Base-by-base conservation (phyloP, 2,113 vertebrate genomes). In the Cheilinus undulatus region DNA sequence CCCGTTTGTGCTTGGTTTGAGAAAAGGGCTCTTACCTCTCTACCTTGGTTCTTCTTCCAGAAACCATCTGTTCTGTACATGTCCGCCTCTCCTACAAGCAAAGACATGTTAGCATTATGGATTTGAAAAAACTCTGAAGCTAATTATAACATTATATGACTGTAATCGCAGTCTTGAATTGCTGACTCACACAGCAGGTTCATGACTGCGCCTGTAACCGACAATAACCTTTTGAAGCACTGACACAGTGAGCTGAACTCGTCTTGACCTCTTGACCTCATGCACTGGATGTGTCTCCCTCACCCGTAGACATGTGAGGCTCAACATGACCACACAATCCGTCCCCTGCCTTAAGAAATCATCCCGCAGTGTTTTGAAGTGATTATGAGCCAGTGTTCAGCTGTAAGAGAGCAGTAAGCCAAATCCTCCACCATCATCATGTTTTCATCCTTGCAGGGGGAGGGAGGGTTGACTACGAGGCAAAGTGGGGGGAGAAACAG, bases 401-500 rank as follows among this genome's bases (percentile, higher is more conserved):
- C 40, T 64, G 75, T 72, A 48, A 57, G 19, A 49, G 69, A 84
- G 63, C 73, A 36, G 34, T 53, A 69, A 78, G 73, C 61, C 83
- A 85, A 72, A 79, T 77, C 68, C 76, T 78, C 63, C 66, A 56
- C 50, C 84, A 82, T 79, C 79, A 88, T 82, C 88, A 74, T 88
- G 86, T 83, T 89, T 88, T 87, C 89, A 88, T 89, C 79, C 75
- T 66, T 68, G 64, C 86, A 67, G 80, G 82, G 87, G 86, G 84
- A 86, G 87, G 87, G 88, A 86, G 84, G 86, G 84, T 22, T 76
- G 91, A 77, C 76, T 82, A 67, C 74, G 83, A 85, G 82, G 84
- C 81, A 68, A 66, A 78, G 81, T 60, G 84, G 82, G 76, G 90
- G 80, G 79, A 68, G 69, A 72, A 36, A 52, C 57, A 72, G 23